Conservation (phyloP, 2,113 vertebrate species). For the zebrafish (Danio rerio) region GRCz12tu NC_133189.1:40273001-40273500, state of each 20-base stretch:
- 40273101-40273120: slow-evolving; percentile 28
- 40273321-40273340: slow-evolving; percentile 42
- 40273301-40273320: slow-evolving; percentile 47
- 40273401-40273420: neutral
- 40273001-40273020: neutral
- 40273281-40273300: slow-evolving; percentile 55
- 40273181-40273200: slow-evolving; percentile 48
- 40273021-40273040: neutral
- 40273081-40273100: slow-evolving; percentile 2
- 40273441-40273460: neutral
- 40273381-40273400: neutral
- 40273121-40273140: slow-evolving; percentile 31
- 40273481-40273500: neutral
- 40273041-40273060: neutral
- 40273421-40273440: neutral
- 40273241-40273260: slow-evolving; percentile 57
- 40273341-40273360: slow-evolving; percentile 35
- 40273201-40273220: slow-evolving; percentile 37
- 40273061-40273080: slow-evolving; percentile 1
- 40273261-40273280: slow-evolving; percentile 53
- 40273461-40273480: neutral
- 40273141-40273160: slow-evolving; percentile 44
- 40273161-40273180: slow-evolving; percentile 48
- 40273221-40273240: slow-evolving; percentile 49
- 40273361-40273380: slow-evolving; percentile 24